A percentile compares a stretch with the other conserved stretches of the same genome.
Conservation (phyloP, 2,113 vertebrate genomes). For the Mormyrus lacerda region DNA sequence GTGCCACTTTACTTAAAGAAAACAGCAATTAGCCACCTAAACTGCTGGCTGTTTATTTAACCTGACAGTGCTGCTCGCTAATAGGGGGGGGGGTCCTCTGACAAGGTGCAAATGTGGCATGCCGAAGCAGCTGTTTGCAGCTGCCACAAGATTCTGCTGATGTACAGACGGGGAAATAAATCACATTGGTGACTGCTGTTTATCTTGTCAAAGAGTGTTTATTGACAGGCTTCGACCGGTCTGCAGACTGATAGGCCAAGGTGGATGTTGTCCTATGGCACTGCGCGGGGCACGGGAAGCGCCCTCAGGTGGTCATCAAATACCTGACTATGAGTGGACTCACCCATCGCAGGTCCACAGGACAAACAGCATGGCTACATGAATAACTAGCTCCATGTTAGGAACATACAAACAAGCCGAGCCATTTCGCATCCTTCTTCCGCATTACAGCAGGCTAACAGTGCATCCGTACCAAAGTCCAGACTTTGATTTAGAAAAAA, state of each 20-base stretch:
- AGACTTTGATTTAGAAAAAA: background rate
- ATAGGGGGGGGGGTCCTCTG: background rate
- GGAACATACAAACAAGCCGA: background rate
- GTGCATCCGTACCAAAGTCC: background rate
- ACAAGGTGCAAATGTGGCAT: background rate
- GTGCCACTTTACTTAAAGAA: constrained; percentile 18
- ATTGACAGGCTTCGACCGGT: background rate
- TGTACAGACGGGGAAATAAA: background rate
- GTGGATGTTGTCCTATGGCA: too few relatives aligned
- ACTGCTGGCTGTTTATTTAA: constrained; percentile 31
- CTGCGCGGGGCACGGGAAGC: background rate
- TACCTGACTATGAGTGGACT: background rate
- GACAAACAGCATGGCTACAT: background rate
- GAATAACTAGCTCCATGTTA: background rate
- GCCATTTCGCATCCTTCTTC: background rate
- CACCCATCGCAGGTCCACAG: background rate
- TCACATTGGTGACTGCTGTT: background rate
- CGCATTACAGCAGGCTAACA: background rate
- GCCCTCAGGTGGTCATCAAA: background rate
- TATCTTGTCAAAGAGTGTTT: background rate
- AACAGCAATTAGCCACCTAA: constrained; percentile 29
- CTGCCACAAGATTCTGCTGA: background rate
- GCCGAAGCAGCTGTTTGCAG: constrained; percentile 7
- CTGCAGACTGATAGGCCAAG: background rate
- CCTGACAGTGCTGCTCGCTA: constrained; percentile 9